phyloP scores from a whole-genome alignment of 2,888 invertebrate species.

The Biston betularia region DNA sequence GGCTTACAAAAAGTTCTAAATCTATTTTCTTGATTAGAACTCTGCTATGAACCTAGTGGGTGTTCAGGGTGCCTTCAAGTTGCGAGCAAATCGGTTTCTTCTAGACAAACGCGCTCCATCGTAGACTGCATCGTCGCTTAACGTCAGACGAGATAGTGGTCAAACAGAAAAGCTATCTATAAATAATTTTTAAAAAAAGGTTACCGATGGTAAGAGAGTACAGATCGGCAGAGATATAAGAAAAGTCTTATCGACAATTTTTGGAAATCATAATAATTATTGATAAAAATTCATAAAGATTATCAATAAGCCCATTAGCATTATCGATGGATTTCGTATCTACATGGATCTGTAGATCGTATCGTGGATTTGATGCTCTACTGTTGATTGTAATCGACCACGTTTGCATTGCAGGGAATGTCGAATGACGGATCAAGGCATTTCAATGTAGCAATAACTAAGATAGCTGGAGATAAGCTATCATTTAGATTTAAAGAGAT shows the following conservation, averaged over 20 bases:
- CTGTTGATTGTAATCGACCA: slow-evolving; percentile 2
- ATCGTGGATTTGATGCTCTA: slow-evolving; percentile 6
- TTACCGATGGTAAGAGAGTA: neutral
- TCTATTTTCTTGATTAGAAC: too few relatives aligned
- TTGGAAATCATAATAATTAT: neutral
- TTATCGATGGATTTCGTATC: slow-evolving; percentile 31
- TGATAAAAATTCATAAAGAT: slow-evolving; percentile 16
- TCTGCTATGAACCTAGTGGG: too few relatives aligned
- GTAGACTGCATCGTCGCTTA: too few relatives aligned
- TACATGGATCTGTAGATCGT: slow-evolving; percentile 20
- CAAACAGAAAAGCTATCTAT: too few relatives aligned
- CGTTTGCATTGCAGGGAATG: neutral
- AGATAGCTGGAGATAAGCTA: slow-evolving; percentile 4
- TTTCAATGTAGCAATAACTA: slow-evolving; percentile 3
- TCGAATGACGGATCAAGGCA: neutral
- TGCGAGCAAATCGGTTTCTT: too few relatives aligned
- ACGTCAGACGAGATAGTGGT: too few relatives aligned
- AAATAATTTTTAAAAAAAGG: too few relatives aligned
- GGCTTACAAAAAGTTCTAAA: too few relatives aligned
- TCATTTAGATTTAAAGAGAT: slow-evolving; percentile 13
- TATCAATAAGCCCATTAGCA: slow-evolving; percentile 25
- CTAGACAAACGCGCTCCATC: too few relatives aligned
- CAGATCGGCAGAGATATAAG: slow-evolving; percentile 5
- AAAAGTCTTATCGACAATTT: neutral
- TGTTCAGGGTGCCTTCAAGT: too few relatives aligned